Evolutionary conservation across 2,888 invertebrate genomes (phyloP).

Genomic region (Tiliacea aurago): DNA sequence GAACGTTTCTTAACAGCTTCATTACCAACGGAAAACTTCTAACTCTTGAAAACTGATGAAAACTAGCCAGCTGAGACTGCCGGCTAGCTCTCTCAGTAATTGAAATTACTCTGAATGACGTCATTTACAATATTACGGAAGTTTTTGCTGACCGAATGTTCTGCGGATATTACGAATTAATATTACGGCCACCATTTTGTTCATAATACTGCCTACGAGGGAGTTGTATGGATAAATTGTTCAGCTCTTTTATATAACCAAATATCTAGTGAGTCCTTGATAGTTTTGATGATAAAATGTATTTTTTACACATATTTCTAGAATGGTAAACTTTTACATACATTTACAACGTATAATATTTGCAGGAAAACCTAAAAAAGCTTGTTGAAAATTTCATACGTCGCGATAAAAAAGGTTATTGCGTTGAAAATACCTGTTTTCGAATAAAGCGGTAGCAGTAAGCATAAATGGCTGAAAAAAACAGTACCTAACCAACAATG

Average conservation of each 20-base stretch:
- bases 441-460: slow-evolving; percentile 22
- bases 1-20: slow-evolving; percentile 70
- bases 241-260: slow-evolving; percentile 8
- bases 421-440: slow-evolving; percentile 20
- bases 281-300: not conserved
- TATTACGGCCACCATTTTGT: slow-evolving; percentile 24
- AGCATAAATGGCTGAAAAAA: slow-evolving; percentile 19
- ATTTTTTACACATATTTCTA: not conserved
- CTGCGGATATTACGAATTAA: slow-evolving; percentile 18
- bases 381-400: not conserved
- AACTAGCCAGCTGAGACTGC: slow-evolving; percentile 66
- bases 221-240: slow-evolving; percentile 21
- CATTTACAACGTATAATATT: slow-evolving; percentile 14
- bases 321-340: slow-evolving; percentile 4
- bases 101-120: slow-evolving; percentile 47
- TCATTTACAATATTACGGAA: slow-evolving; percentile 23
- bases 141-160: slow-evolving; percentile 22
- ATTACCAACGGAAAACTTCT: slow-evolving; percentile 70
- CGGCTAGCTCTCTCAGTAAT: slow-evolving; percentile 43
- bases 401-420: not conserved
- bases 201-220: slow-evolving; percentile 3
- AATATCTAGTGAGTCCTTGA: slow-evolving; percentile 12
- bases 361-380: not conserved
- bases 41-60: slow-evolving; percentile 64
- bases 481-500: slow-evolving; percentile 21